Evolutionary conservation across 2,113 vertebrate genomes (phyloP).

Genomic region (Muscicapa adusta): DNA sequence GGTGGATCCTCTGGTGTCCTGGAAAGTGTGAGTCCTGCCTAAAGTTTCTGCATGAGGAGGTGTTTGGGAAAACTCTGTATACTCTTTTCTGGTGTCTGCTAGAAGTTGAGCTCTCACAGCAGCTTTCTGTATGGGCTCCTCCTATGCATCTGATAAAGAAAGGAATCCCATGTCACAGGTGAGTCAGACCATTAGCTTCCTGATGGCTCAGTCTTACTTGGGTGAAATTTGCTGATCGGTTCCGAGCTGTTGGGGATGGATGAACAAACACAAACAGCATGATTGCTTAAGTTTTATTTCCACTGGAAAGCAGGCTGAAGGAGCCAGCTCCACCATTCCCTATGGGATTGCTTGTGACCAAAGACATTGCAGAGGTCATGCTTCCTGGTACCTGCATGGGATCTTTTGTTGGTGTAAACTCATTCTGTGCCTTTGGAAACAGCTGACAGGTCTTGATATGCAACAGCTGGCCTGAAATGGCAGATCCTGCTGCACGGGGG

Average conservation of each 20-base stretch:
- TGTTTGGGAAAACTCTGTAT: background rate
- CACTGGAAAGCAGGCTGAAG: background rate
- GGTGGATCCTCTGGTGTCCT: background rate
- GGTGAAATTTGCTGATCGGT: background rate
- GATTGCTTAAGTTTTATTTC: background rate
- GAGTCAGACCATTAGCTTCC: background rate
- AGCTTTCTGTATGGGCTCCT: background rate
- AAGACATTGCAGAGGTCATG: background rate
- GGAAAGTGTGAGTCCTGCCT: background rate
- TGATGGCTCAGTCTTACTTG: background rate
- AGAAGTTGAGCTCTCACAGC: background rate
- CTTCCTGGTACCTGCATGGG: background rate
- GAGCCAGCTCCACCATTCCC: background rate
- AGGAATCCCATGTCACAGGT: background rate
- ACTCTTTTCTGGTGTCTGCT: background rate
- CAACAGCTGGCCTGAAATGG: background rate
- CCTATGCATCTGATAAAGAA: background rate
- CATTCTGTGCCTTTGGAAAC: background rate
- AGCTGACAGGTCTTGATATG: background rate
- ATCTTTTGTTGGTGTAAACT: background rate
- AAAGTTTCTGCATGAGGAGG: background rate
- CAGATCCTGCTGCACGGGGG: rapidly evolving
- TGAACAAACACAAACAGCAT: background rate
- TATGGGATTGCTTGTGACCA: background rate
- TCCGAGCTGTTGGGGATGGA: background rate